Conservation (phyloP, 2,888 invertebrate species). For the Choristoneura rosaceana region DNA sequence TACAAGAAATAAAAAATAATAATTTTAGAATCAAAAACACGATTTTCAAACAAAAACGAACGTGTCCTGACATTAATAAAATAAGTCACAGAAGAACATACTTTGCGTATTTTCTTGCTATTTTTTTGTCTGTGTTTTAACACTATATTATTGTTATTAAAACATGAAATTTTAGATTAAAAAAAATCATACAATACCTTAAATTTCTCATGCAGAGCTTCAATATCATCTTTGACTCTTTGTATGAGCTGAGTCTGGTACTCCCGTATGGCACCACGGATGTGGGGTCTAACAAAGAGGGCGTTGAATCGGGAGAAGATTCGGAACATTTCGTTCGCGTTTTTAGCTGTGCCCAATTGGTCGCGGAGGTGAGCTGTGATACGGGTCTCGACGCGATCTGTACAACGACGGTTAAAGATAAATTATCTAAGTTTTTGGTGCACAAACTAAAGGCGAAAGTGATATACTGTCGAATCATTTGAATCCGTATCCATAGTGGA, state of each 20-base stretch:
- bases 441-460: background rate
- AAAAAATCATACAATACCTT: slow-evolving; percentile 86
- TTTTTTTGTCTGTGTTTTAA: too few relatives aligned
- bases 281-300: slow-evolving; percentile 98
- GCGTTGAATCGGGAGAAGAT: slow-evolving; percentile 99
- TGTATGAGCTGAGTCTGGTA: slow-evolving; percentile 99
- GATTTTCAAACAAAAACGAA: too few relatives aligned
- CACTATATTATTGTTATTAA: too few relatives aligned
- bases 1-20: slow-evolving; percentile 56
- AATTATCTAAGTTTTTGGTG: background rate
- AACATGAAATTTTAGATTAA: too few relatives aligned
- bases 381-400: slow-evolving; percentile 97
- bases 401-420: background rate
- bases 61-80: too few relatives aligned
- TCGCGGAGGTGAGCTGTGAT: slow-evolving; percentile 99
- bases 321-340: slow-evolving; percentile 99
- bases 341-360: slow-evolving; percentile 99
- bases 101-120: too few relatives aligned
- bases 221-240: slow-evolving; percentile 99
- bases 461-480: background rate
- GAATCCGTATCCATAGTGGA: too few relatives aligned
- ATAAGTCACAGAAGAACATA: too few relatives aligned
- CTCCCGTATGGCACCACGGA: slow-evolving; percentile 99
- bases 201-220: slow-evolving; percentile 98
- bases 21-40: background rate